These are phyloP conservation scores for Pedetes capensis DNA, from an alignment of 2,113 vertebrate genomes.

Conservation along the genomic window DNA sequence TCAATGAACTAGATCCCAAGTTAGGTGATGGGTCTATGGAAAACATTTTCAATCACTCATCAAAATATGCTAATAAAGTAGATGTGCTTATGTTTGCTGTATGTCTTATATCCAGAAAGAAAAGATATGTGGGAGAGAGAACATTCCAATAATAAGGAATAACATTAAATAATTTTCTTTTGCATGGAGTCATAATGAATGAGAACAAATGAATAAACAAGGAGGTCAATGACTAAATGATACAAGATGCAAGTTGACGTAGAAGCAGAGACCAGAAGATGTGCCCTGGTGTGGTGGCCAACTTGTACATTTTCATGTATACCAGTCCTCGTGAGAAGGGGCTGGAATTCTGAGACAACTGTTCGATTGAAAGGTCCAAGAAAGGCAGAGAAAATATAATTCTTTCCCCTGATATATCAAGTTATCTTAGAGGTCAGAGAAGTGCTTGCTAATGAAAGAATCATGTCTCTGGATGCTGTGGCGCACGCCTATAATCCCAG, in stretches of 20 bases:
- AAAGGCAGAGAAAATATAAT: too few relatives aligned
- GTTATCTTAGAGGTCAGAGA: neutral
- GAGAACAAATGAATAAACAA: neutral
- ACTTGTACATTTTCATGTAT: neutral
- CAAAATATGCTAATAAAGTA: neutral
- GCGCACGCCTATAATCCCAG: too few relatives aligned
- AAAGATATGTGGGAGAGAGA: neutral
- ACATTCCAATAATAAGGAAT: neutral
- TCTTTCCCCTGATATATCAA: too few relatives aligned
- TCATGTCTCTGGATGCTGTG: too few relatives aligned
- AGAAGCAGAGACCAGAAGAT: too few relatives aligned
- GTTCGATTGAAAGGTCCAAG: too few relatives aligned
- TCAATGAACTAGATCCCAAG: neutral
- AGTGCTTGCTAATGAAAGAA: neutral
- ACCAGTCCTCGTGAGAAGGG: neutral
- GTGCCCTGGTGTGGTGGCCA: neutral
- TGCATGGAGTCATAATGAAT: neutral
- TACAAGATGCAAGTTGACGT: neutral
- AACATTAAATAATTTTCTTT: neutral
- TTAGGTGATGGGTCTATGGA: neutral
- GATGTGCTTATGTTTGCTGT: neutral
- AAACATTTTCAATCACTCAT: neutral
- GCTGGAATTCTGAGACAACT: too few relatives aligned
- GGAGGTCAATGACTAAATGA: neutral
- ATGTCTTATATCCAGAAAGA: neutral